phyloP scores from a whole-genome alignment of 2,888 invertebrate genomes.

The Sussaba pulchella region DNA sequence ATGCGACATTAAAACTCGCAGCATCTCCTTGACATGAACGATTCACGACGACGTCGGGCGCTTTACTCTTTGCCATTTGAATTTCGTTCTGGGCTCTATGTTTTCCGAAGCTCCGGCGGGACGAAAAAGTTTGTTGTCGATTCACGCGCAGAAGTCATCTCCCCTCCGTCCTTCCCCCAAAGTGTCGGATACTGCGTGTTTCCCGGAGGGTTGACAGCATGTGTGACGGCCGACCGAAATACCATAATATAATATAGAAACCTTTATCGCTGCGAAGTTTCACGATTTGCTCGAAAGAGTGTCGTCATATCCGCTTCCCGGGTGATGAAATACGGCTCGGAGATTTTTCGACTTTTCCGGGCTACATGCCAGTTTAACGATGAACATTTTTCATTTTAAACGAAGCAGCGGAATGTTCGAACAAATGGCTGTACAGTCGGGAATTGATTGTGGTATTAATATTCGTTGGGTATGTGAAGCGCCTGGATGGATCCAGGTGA shows the following conservation, averaged over 20 bases:
- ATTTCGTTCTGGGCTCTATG: not conserved
- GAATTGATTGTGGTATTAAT: too few relatives aligned
- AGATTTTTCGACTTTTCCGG: too few relatives aligned
- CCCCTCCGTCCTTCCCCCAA: too few relatives aligned
- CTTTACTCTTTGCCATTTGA: not conserved
- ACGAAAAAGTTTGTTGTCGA: conserved; percentile 8
- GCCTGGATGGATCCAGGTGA: not conserved
- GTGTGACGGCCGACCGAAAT: not conserved
- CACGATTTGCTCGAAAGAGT: not conserved
- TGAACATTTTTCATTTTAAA: too few relatives aligned
- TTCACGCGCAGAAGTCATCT: not conserved
- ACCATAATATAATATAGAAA: not conserved
- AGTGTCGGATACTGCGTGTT: not conserved
- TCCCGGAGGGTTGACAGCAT: too few relatives aligned
- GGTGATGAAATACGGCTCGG: not conserved
- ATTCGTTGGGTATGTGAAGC: not conserved
- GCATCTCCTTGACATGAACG: not conserved
- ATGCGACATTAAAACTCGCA: not conserved
- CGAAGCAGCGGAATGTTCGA: too few relatives aligned
- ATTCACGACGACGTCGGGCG: not conserved
- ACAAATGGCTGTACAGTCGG: too few relatives aligned
- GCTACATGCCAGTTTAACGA: too few relatives aligned
- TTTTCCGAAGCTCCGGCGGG: not conserved
- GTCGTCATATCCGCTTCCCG: not conserved
- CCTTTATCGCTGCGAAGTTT: not conserved